Conservation (phyloP, 92 coral and sea anemone species). For the Paramuricea clavata region DNA sequence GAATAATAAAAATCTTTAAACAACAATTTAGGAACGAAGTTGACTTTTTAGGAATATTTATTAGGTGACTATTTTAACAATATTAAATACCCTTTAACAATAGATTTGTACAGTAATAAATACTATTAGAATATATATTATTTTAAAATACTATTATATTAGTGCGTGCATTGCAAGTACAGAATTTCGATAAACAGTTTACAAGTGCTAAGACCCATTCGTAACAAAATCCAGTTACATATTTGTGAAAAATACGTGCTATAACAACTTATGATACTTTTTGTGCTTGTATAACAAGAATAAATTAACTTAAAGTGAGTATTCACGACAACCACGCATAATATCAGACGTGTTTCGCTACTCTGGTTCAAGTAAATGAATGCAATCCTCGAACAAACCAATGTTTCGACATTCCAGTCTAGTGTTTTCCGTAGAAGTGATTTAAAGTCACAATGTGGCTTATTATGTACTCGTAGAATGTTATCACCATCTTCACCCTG, state of each 20-base stretch:
- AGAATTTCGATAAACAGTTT: neutral
- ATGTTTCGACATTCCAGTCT: too few species aligned
- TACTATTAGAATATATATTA: neutral
- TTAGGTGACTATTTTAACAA: neutral
- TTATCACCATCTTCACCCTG: too few species aligned
- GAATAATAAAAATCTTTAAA: neutral
- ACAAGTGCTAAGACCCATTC: neutral
- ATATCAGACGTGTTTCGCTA: too few species aligned
- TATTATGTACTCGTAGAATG: too few species aligned
- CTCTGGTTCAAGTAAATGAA: too few species aligned
- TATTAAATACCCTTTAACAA: neutral
- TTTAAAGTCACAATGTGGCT: too few species aligned
- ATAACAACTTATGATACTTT: neutral
- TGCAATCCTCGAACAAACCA: too few species aligned
- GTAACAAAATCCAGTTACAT: neutral
- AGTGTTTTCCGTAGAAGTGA: too few species aligned
- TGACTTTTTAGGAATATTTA: neutral
- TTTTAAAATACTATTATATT: neutral
- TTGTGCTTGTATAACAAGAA: neutral
- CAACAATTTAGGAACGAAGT: neutral
- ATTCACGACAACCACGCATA: too few species aligned
- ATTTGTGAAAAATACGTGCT: neutral
- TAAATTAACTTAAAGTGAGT: neutral
- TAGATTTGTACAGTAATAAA: neutral
- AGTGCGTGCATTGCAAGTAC: neutral